Evolutionary conservation across 53 echinoderm and acorn worm genomes (phyloP), one percentile per base, ranked within the genome.

Genomic region (Holothuria scabra): DNA sequence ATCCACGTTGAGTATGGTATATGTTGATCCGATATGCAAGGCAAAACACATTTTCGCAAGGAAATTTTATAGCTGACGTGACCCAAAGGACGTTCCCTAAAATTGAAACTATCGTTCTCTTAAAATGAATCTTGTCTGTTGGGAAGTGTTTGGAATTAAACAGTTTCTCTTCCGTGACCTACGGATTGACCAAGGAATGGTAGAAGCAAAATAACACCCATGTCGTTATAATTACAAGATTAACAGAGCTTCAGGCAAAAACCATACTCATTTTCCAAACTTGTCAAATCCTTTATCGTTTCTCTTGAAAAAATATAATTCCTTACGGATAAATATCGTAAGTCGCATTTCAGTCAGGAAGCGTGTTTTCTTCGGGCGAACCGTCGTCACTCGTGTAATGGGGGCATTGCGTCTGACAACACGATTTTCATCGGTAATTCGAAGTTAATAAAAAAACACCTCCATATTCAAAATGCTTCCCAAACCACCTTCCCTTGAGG

Each of bases 401-500:
- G 69, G 69, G 69, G 69, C 34, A 69, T 37, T 41, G 31, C 34
- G 69, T 22, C 34, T 34, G 69, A 41, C 69, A 69, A 69, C 34
- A 69, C 31, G 22, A 69, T 69, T 32, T 41, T 41, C 12, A 37
- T 41, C 22, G 31, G 22, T 69, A 69, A 69, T 69, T 69, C 37
- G 34, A 69, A 69, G 69, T 69, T 69, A 69, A 69, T 69, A 69
- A 41, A 38, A 34, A 69, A 69, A 69, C 69, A 69, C 38, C 69
- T 30, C 35, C 32, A 34, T 37, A 32, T 34, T 69, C n/a, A 28
- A 35, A 34, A 30, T n/a, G 69, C 69, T 41, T 69, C 69, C 38
- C n/a, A 69, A 69, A 30, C 69, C 69, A 21, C 69, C 38, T 69
- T 34, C 69, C 69, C 69, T 69, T 69, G 69, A 69, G 69, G 69